Percentiles rank a stretch among this genome's conserved stretches.
Evolutionary conservation across 2,888 invertebrate species (phyloP).

Genomic region (Synergus laeviventris): DNA sequence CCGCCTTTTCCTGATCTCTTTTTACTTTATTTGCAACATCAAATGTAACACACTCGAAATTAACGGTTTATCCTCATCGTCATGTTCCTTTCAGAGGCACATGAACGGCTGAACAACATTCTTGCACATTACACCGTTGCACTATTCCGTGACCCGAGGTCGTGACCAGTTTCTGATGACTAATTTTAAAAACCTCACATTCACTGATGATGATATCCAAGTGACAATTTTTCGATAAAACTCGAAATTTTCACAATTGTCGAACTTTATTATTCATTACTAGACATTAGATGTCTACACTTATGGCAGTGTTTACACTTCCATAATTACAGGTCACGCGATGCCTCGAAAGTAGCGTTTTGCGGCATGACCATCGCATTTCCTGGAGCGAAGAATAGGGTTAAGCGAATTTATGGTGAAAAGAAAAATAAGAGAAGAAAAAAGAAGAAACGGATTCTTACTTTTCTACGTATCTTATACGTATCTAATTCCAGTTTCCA

Average conservation of each 20-base stretch:
- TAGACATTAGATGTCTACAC: not conserved
- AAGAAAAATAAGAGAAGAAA: conserved; percentile 4
- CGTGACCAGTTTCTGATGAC: not conserved
- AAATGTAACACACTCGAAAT: conserved; percentile 18
- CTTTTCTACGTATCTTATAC: not conserved
- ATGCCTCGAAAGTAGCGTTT: conserved; percentile 64
- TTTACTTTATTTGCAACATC: not conserved
- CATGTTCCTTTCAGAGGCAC: conserved; percentile 11
- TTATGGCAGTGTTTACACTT: conserved; percentile 59
- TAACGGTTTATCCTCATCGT: conserved; percentile 33
- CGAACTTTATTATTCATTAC: not conserved
- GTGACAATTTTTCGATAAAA: not conserved
- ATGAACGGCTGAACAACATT: conserved; percentile 23
- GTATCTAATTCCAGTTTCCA: not conserved
- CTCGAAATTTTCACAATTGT: not conserved
- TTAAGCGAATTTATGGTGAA: conserved; percentile 33
- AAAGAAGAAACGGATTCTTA: conserved; percentile 31
- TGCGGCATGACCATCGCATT: conserved; percentile 52
- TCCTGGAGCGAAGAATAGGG: conserved; percentile 53
- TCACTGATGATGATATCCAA: not conserved
- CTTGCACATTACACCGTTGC: conserved; percentile 31
- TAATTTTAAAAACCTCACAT: too few species aligned
- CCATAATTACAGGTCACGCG: conserved; percentile 68
- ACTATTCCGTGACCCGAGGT: conserved; percentile 25
- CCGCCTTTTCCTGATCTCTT: not conserved